Evolutionary conservation across 1,140 invertebrate genomes (phyloP), one percentile per base, ranked within the genome.

Genomic region (Acromyrmex charruanus): DNA sequence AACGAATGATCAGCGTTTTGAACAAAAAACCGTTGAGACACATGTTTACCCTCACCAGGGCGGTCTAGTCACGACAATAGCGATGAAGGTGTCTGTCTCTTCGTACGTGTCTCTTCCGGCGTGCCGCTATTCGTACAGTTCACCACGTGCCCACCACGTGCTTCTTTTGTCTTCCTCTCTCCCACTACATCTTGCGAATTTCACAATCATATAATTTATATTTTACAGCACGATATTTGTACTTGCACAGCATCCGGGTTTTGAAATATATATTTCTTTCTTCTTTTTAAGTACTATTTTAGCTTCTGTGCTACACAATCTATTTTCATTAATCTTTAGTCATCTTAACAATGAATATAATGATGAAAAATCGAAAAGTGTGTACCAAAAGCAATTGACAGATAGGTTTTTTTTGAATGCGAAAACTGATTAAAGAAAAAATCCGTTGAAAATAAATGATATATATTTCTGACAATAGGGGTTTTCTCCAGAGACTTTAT

Each of bases 121-220:
- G 18, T 16, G 4, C 10, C 14, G 4, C 39, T 44, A 39, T 21
- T 25, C 39, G 5, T 55, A 25, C 25, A 92, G 85, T 92, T 91
- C 74, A 80, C 82, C 93, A 93, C 88, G 87, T 93, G 93, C 58
- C 51, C 6, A 10, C 28, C 49, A 16, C 14, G 39, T 51, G 35
- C 12, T 21, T 49, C 66, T 21, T 5, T 25, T n/a, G 0, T n/a
- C 10, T 49, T 25, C 25, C 90, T 65, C 25, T 72, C 25, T 49
- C 18, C 21, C 16, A 14, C 1, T 12, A 18, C 28, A 44, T 16
- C 58, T 63, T 65, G 21, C 63, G 5, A 44, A 80, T n/a, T 68
- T n/a, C n/a, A n/a, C 44, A 44, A 44, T 55, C 10, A 66, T 44
- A 90, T 61, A 66, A 90, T 92, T 86, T 87, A 75, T 92, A 90